Percentiles rank a stretch among this genome's conserved stretches.
Evolutionary conservation across 2,797 vertebrate genomes (phyloP).

Genomic region (Gallinago nigripennis): DNA sequence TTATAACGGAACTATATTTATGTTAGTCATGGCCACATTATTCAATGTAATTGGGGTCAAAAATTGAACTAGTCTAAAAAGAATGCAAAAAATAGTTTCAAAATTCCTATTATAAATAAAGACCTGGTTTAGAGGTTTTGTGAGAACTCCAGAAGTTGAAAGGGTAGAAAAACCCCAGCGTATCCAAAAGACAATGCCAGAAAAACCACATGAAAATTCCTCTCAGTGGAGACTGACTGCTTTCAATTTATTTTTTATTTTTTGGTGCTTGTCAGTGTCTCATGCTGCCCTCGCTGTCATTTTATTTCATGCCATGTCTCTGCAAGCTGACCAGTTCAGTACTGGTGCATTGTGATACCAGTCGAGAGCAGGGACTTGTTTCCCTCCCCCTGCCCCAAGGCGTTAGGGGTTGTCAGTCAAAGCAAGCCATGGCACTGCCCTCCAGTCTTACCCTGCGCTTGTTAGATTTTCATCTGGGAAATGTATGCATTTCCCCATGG

Average conservation of each 20-base stretch:
- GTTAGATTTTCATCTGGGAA: neutral
- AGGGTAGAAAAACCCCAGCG: conserved; percentile 43
- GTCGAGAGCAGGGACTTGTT: neutral
- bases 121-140: conserved; percentile 63
- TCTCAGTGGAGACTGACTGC: neutral
- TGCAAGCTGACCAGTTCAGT: neutral
- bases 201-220: conserved; percentile 55
- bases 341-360: neutral
- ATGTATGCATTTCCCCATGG: neutral
- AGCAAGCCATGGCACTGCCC: neutral
- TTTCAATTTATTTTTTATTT: neutral
- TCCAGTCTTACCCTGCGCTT: neutral
- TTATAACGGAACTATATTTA: conserved; percentile 49
- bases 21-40: conserved; percentile 49
- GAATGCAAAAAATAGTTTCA: conserved; percentile 63
- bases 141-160: conserved; percentile 63
- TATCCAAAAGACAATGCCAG: conserved; percentile 48
- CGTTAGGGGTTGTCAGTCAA: neutral
- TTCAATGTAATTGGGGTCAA: conserved; percentile 61
- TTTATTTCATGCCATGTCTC: neutral
- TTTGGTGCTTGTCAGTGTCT: neutral
- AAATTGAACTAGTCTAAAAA: conserved; percentile 47
- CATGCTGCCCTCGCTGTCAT: neutral
- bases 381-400: neutral
- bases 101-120: conserved; percentile 58